phyloP scores from a whole-genome alignment of 2,888 invertebrate genomes.

The Nephrotoma flavescens region DNA sequence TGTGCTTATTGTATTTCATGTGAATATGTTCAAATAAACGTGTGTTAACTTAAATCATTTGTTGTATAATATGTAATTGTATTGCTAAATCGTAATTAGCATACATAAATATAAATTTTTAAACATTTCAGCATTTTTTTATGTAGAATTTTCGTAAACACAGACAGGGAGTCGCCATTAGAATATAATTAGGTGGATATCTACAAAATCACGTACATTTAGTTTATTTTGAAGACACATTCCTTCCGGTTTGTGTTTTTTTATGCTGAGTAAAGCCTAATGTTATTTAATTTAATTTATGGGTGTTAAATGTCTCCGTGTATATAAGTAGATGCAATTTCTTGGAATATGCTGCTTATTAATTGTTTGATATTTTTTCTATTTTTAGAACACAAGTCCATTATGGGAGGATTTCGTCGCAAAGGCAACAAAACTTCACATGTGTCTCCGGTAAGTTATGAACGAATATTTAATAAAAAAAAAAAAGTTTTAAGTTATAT shows the following conservation, averaged over 20 bases:
- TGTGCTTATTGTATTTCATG: background rate
- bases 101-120: background rate
- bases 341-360: background rate
- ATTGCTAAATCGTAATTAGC: background rate
- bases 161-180: background rate
- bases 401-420: conserved; percentile 91
- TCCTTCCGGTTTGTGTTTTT: background rate
- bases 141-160: background rate
- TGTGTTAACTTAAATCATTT: background rate
- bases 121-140: background rate
- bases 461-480: background rate
- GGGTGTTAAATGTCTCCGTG: background rate
- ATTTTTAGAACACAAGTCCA: conserved; percentile 77
- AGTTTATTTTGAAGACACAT: background rate
- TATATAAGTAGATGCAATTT: background rate
- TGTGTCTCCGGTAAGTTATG: conserved; percentile 72
- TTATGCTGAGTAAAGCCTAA: background rate
- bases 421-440: conserved; percentile 87
- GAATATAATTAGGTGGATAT: background rate
- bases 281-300: background rate
- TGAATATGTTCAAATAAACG: background rate
- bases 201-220: background rate
- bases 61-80: background rate
- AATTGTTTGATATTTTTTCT: conserved; percentile 15
- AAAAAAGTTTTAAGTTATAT: background rate